Conservation (phyloP, 1,140 invertebrate genomes). For the Drosophila quadrilineata region DNA sequence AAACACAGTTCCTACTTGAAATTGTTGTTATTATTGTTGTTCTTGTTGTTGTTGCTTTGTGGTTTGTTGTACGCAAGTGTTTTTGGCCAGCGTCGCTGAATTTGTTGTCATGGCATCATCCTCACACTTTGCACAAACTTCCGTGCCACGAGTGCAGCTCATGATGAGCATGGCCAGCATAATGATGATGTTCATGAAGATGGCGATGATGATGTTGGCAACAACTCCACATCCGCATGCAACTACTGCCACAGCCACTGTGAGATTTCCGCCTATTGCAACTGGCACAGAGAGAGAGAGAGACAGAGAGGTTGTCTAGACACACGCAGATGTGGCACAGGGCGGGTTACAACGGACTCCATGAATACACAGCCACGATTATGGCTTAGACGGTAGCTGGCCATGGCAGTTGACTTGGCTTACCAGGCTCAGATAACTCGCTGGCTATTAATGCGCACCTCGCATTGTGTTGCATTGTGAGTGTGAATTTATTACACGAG, state of each 20-base stretch:
- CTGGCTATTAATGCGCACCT: conserved; percentile 41
- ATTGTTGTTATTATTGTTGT: conserved; percentile 8
- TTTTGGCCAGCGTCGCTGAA: conserved; percentile 15
- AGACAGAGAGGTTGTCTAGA: neutral
- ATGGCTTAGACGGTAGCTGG: too few relatives aligned
- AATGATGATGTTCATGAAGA: too few relatives aligned
- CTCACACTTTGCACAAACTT: conserved; percentile 64
- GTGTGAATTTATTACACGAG: conserved; percentile 66
- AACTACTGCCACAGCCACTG: conserved; percentile 65
- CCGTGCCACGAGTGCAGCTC: conserved; percentile 51
- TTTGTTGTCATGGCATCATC: conserved; percentile 18
- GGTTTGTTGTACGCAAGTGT: conserved; percentile 5
- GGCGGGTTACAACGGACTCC: too few relatives aligned
- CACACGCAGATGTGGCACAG: too few relatives aligned
- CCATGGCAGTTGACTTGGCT: too few relatives aligned
- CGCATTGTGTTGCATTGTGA: too few relatives aligned
- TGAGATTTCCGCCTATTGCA: conserved; percentile 71
- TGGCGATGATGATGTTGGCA: conserved; percentile 31
- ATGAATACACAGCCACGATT: too few relatives aligned
- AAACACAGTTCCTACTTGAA: conserved; percentile 33
- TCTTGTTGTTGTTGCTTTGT: conserved; percentile 4
- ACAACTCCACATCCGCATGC: conserved; percentile 71
- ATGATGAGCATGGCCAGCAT: too few relatives aligned
- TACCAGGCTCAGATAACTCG: conserved; percentile 16
- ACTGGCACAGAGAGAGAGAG: conserved; percentile 40